These are phyloP conservation scores for Sturnira hondurensis DNA, from an alignment of 2,113 vertebrate species.

Conservation along the genomic window DNA sequence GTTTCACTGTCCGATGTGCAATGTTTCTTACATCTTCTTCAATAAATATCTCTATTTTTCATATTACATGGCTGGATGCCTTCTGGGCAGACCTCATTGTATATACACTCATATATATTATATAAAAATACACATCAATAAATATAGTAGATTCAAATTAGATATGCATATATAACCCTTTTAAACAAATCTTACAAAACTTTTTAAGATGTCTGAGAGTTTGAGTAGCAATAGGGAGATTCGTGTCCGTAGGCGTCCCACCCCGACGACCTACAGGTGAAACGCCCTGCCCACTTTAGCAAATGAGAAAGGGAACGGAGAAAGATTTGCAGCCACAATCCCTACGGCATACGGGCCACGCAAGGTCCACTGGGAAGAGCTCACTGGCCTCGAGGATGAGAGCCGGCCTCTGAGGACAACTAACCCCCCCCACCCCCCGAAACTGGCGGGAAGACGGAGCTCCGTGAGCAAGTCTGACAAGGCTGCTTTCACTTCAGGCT, in stretches of 20 bases:
- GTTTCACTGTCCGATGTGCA: too few relatives aligned
- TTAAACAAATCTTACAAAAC: neutral
- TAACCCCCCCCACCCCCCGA: neutral
- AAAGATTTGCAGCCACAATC: neutral
- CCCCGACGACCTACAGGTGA: neutral
- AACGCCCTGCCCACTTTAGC: neutral
- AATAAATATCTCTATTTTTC: too few relatives aligned
- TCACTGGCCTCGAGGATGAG: neutral
- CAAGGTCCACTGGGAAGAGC: neutral
- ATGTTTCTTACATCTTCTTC: too few relatives aligned
- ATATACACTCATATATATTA: neutral
- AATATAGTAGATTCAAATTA: neutral
- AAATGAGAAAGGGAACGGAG: neutral
- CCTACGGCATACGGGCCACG: neutral
- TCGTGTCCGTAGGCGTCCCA: neutral
- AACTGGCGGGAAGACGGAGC: neutral
- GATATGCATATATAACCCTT: neutral
- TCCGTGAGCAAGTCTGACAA: neutral
- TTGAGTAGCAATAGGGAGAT: neutral
- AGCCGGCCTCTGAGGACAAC: neutral
- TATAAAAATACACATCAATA: neutral
- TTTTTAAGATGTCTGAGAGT: neutral
- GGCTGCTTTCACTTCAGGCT: neutral
- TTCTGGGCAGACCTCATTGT: too few relatives aligned
- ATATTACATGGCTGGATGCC: too few relatives aligned